Percentiles rank a stretch among this genome's conserved stretches.
These are phyloP conservation scores for Scyliorhinus canicula DNA, from an alignment of 2,797 vertebrate genomes.

Conservation along the genomic window DNA sequence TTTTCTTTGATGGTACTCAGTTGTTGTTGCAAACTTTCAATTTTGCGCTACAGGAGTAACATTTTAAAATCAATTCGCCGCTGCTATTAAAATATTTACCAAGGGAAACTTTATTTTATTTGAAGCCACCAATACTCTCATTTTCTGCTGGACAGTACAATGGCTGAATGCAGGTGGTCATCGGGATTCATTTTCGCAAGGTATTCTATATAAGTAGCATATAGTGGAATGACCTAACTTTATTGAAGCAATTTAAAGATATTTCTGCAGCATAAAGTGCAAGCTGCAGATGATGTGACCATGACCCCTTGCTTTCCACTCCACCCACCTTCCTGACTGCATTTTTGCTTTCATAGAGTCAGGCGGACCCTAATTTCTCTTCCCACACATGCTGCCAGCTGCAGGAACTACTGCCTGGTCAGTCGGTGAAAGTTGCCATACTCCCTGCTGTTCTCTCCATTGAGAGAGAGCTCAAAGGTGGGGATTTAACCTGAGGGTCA, in stretches of 20 bases:
- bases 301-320: not conserved
- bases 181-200: not conserved
- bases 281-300: not conserved
- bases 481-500: too few relatives aligned
- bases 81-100: not conserved
- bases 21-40: constrained; percentile 61
- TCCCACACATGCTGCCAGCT: too few relatives aligned
- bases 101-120: not conserved
- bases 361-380: too few relatives aligned
- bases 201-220: not conserved
- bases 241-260: too few relatives aligned
- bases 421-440: too few relatives aligned
- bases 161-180: not conserved
- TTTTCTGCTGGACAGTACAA: not conserved
- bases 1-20: constrained; percentile 63
- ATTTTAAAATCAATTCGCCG: not conserved
- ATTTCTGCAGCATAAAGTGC: not conserved
- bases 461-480: too few relatives aligned
- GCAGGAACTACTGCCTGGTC: not conserved
- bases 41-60: constrained; percentile 51
- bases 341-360: not conserved
- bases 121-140: not conserved
- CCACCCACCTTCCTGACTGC: not conserved
- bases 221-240: not conserved
- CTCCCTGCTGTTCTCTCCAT: too few relatives aligned